A percentile compares a stretch with the other conserved stretches of the same genome.
Evolutionary conservation across 2,888 invertebrate genomes (phyloP).

Genomic region (Eupithecia pulchellata): DNA sequence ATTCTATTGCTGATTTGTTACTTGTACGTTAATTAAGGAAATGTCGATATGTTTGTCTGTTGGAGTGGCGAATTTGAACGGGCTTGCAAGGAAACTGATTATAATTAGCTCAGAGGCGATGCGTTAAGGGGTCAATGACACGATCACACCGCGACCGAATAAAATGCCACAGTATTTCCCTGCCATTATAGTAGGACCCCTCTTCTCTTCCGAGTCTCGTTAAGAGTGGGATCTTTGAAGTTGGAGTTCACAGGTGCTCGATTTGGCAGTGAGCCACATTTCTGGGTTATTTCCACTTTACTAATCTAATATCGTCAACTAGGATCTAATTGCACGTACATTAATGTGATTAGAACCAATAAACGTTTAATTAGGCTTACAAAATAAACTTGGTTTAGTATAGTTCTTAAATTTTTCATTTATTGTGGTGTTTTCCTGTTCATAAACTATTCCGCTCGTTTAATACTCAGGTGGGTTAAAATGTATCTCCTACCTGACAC

Average conservation of each 20-base stretch:
- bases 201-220: constrained; percentile 32
- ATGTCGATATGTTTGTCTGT: constrained; percentile 37
- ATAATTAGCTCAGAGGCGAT: constrained; percentile 77
- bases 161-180: constrained; percentile 55
- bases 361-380: not conserved
- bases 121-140: constrained; percentile 83
- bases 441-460: no score
- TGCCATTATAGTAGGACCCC: constrained; percentile 57
- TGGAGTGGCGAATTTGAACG: constrained; percentile 38
- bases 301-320: constrained; percentile 26
- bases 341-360: not conserved
- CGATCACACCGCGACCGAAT: constrained; percentile 60
- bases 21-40: constrained; percentile 47
- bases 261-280: constrained; percentile 65
- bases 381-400: not conserved
- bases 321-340: not conserved
- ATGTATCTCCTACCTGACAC: no score
- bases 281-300: constrained; percentile 45
- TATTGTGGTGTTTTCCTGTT: no score
- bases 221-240: constrained; percentile 46
- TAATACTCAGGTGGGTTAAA: no score
- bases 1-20: constrained; percentile 29
- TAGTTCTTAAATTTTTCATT: no score
- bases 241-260: constrained; percentile 56
- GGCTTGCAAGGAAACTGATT: constrained; percentile 69